A percentile compares a stretch with the other conserved stretches of the same genome.
Conservation (phyloP, 2,113 vertebrate genomes). For the Phocoena sinus region DNA sequence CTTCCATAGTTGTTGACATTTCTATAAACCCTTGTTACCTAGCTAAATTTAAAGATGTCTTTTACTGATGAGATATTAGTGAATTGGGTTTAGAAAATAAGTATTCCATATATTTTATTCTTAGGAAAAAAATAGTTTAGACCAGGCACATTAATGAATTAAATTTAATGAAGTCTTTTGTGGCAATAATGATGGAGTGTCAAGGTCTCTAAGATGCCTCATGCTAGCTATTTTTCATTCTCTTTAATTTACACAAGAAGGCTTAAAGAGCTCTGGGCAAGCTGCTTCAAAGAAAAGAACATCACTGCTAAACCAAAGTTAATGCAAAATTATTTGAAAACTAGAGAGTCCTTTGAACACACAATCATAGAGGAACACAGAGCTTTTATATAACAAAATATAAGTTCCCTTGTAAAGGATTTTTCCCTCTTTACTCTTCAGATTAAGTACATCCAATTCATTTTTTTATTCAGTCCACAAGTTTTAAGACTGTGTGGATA, state of each 20-base stretch:
- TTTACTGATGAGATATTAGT: constrained; percentile 1
- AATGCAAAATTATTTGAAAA: constrained; percentile 55
- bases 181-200: constrained; percentile 3
- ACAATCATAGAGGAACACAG: background rate
- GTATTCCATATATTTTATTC: constrained; percentile 14
- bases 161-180: constrained; percentile 55
- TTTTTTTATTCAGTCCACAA: constrained; percentile 7
- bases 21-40: background rate
- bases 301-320: background rate
- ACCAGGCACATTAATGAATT: constrained; percentile 17
- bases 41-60: background rate
- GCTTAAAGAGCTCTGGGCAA: constrained; percentile 29
- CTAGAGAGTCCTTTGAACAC: background rate
- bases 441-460: background rate
- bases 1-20: background rate
- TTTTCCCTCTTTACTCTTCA: background rate
- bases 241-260: constrained; percentile 37
- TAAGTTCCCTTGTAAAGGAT: background rate
- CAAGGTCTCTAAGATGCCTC: background rate
- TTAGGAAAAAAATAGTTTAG: constrained; percentile 29
- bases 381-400: constrained; percentile 35
- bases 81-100: constrained; percentile 21
- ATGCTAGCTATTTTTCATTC: constrained; percentile 23
- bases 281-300: constrained; percentile 31
- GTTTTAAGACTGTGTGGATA: background rate